A percentile compares a stretch with the other conserved stretches of the same genome.
These are phyloP conservation scores for Cinclus cinclus DNA, from an alignment of 2,113 vertebrate genomes.

Conservation along the genomic window DNA sequence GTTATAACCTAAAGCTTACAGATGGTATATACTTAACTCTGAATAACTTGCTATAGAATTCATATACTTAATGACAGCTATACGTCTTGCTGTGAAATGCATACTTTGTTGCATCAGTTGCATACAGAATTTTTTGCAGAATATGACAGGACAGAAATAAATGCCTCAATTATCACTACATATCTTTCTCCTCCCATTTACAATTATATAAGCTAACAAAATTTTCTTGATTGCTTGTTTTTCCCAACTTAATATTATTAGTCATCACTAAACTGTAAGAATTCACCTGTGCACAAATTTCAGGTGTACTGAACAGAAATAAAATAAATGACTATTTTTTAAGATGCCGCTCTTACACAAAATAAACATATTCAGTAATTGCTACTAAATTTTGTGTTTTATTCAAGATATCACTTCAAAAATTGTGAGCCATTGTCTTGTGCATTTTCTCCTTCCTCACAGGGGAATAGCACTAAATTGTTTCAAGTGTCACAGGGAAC, in stretches of 20 bases:
- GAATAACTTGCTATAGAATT: constrained; percentile 2
- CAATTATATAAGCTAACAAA: background rate
- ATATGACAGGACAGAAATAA: background rate
- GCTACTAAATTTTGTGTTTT: background rate
- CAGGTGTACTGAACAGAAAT: background rate
- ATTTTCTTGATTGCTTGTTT: background rate
- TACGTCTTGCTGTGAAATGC: background rate
- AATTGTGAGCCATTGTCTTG: background rate
- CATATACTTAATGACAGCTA: constrained; percentile 17
- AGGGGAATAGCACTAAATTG: constrained; percentile 6
- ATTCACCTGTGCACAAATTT: background rate
- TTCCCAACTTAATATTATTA: background rate
- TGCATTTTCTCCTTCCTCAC: constrained; percentile 17
- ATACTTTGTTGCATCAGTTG: background rate
- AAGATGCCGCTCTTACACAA: background rate
- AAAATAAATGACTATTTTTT: background rate
- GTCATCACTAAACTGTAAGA: background rate
- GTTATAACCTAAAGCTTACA: constrained; percentile 27
- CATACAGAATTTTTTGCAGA: background rate
- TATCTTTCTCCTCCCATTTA: background rate
- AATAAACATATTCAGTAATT: background rate
- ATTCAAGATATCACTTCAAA: background rate
- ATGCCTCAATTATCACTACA: background rate
- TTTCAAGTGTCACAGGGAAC: background rate
- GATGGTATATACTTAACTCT: constrained; percentile 38